Base-by-base conservation (phyloP, 2,888 invertebrate genomes). In the Hemistola chrysoprasaria region DNA sequence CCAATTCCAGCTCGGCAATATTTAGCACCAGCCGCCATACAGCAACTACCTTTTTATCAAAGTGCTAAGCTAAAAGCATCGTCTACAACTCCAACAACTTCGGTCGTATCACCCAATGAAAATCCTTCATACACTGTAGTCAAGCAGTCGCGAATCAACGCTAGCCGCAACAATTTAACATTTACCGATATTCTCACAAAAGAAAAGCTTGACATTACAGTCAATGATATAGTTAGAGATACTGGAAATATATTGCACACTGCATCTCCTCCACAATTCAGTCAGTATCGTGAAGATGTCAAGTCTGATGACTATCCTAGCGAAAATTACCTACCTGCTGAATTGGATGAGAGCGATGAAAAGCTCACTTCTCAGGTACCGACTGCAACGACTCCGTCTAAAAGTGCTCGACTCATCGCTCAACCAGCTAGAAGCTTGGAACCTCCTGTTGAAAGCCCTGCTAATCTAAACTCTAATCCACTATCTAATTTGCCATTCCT, bases 181-280 rank as follows among this genome's bases (percentile, higher is more conserved):
- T 87, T 87, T 40, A 56, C 79, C 45, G 85, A 88, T 48, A 78
- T 85, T 43, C 54, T 85, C 30, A 83, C 84, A 2, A 84, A 80
- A 59, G 76, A 86, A 66, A 86, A 84, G 51, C 65, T 86, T 8
- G 84, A 86, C 40, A 58, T 73, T 11, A 82, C 81, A 1, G 79
- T 88, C 4, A 78, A 75, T 46, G 71, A 81, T 45, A 84, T 88
- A 32, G 78, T 87, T 1, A 75, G 76, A 61, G 78, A 86, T 40
- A 87, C 87, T 4, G 71, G 72, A 23, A 65, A 66, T 48, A 62
- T 79, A 53, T 60, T 84, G 10, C 69, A 71, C 50, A 74, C 74
- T 1, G 72, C 72, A 23, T 63, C 78, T 36, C 71, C 73, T 22
- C 67, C 60, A 21, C 58, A 69, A 30, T 70, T 68, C 33, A 65